Conservation (phyloP, 2,797 vertebrate genomes). For the Podargus strigoides region DNA sequence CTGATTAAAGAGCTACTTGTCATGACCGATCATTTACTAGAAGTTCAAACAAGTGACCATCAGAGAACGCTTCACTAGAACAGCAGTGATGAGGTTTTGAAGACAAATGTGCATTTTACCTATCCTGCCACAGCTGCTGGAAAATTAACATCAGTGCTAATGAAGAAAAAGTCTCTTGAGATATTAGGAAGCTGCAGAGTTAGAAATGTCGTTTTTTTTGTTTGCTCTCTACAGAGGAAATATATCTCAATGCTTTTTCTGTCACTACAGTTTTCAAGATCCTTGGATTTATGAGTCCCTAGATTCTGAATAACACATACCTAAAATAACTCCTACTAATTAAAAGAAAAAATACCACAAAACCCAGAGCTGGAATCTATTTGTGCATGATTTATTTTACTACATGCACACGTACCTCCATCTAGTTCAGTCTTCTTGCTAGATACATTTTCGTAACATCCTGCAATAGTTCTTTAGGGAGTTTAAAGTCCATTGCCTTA, state of each 20-base stretch:
- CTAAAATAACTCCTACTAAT: not conserved
- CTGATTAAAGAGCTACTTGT: not conserved
- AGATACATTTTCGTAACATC: not conserved
- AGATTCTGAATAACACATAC: not conserved
- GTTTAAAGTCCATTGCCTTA: not conserved
- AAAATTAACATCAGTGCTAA: not conserved
- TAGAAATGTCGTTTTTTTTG: not conserved
- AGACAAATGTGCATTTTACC: not conserved
- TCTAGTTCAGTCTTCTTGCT: not conserved
- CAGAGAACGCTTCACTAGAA: not conserved
- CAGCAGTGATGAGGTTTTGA: not conserved
- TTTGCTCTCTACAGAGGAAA: not conserved
- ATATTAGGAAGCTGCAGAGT: not conserved
- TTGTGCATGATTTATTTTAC: not conserved
- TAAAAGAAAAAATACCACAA: not conserved
- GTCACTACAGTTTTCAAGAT: not conserved
- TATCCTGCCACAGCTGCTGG: not conserved
- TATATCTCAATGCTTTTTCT: not conserved
- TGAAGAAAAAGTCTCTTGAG: not conserved
- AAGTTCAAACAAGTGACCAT: not conserved
- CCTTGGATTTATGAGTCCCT: not conserved
- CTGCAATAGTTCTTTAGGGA: not conserved
- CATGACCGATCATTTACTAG: not conserved
- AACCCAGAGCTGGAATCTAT: not conserved
- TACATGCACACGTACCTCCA: not conserved